phyloP scores from a whole-genome alignment of 2,797 vertebrate species.

The Staurois parvus region DNA sequence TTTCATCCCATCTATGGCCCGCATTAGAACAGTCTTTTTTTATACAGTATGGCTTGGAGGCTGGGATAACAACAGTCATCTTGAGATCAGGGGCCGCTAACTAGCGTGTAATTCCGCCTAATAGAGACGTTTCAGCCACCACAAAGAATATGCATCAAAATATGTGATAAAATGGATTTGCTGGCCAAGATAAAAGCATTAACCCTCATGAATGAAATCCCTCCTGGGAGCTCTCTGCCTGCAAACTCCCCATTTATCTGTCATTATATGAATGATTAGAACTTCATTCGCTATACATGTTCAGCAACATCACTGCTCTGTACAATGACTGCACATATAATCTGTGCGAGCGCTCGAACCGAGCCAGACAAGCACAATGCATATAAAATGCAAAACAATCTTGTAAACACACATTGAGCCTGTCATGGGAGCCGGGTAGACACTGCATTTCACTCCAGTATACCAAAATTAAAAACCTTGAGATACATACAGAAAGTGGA shows the following conservation, averaged over 20 bases:
- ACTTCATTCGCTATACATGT: background rate
- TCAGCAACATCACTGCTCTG: no score
- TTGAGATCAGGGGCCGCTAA: background rate
- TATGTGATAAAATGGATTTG: constrained; percentile 36
- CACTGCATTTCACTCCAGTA: no score
- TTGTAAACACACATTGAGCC: no score
- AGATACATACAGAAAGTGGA: no score
- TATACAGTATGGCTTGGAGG: background rate
- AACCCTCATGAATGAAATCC: constrained; percentile 9
- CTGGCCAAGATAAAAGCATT: constrained; percentile 22
- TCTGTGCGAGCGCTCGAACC: background rate
- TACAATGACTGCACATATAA: background rate
- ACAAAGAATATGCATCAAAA: constrained; percentile 22
- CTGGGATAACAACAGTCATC: background rate
- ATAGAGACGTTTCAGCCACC: constrained; percentile 13
- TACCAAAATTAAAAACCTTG: no score
- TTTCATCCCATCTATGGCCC: no score
- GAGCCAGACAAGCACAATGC: no score
- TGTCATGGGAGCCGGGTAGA: no score
- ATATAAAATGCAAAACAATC: no score
- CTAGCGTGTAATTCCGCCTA: constrained; percentile 9
- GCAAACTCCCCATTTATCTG: constrained; percentile 15
- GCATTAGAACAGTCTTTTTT: no score
- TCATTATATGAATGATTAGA: constrained; percentile 28
- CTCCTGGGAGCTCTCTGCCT: constrained; percentile 21